These are phyloP conservation scores for Anthopleura sola DNA, from an alignment of 64 coral and sea anemone species.

Conservation along the genomic window DNA sequence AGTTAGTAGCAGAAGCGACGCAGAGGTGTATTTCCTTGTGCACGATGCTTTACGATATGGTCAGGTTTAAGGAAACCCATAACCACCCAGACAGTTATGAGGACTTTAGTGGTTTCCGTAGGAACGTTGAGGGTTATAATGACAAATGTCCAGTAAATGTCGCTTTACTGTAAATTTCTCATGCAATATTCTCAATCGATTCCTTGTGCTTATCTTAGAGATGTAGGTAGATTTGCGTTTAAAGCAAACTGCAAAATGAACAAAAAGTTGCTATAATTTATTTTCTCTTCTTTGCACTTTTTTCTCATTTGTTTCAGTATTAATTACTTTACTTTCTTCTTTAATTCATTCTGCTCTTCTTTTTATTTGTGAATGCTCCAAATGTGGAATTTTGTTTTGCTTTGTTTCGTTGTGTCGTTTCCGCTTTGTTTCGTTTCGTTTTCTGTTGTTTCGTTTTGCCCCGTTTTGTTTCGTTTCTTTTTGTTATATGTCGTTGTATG, in stretches of 20 bases:
- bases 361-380: not conserved
- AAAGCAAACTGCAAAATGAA: too few species aligned
- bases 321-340: not conserved
- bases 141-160: not conserved
- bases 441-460: too few species aligned
- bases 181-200: not conserved
- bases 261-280: too few species aligned
- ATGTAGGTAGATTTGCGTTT: too few species aligned
- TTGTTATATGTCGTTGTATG: too few species aligned
- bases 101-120: too few species aligned
- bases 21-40: not conserved
- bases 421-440: too few species aligned
- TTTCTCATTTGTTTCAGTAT: not conserved
- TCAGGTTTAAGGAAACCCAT: not conserved
- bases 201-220: not conserved
- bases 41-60: not conserved
- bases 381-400: too few species aligned
- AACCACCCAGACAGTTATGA: not conserved
- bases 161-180: not conserved
- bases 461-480: too few species aligned
- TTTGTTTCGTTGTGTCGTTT: too few species aligned
- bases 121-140: not conserved
- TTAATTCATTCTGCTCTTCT: not conserved
- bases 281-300: not conserved
- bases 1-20: not conserved